Conservation (phyloP, 2,888 invertebrate species). For the Lithophane leautieri region DNA sequence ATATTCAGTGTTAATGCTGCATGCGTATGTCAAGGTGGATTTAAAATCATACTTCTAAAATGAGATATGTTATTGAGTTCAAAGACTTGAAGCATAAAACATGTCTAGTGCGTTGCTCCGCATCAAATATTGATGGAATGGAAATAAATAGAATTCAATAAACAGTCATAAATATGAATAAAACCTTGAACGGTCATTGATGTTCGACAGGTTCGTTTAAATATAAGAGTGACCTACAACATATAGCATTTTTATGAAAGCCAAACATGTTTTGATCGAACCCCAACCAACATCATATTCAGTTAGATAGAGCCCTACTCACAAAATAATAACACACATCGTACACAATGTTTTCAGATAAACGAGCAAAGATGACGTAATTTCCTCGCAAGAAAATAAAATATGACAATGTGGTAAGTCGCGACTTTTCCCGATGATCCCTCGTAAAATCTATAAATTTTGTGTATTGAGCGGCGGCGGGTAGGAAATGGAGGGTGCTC, state of each 20-base stretch:
- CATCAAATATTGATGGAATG: conserved; percentile 60
- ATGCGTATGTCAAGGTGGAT: conserved; percentile 63
- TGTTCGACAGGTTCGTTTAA: conserved; percentile 35
- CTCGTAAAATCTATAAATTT: conserved; percentile 89
- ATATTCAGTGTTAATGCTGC: conserved; percentile 80
- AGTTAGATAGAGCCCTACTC: conserved; percentile 44
- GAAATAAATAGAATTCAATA: conserved; percentile 48
- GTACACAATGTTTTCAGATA: conserved; percentile 71
- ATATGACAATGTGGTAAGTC: conserved; percentile 87
- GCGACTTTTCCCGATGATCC: conserved; percentile 86
- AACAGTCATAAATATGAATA: conserved; percentile 49
- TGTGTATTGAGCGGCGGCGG: conserved; percentile 76
- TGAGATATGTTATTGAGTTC: conserved; percentile 66
- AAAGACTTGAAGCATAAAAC: conserved; percentile 53
- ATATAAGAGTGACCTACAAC: conserved; percentile 14
- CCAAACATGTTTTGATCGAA: conserved; percentile 26
- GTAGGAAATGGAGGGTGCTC: conserved; percentile 83
- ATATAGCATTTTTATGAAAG: conserved; percentile 15
- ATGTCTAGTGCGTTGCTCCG: conserved; percentile 54
- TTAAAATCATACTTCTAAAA: conserved; percentile 72
- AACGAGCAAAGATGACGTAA: conserved; percentile 83
- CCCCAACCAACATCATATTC: conserved; percentile 30
- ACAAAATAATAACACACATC: conserved; percentile 51
- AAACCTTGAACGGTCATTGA: conserved; percentile 49
- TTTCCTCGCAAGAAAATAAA: conserved; percentile 87